Percentiles rank a stretch among this genome's conserved stretches.
Evolutionary conservation across 2,797 vertebrate genomes (phyloP).

Genomic region (Pseudochirops corinnae): DNA sequence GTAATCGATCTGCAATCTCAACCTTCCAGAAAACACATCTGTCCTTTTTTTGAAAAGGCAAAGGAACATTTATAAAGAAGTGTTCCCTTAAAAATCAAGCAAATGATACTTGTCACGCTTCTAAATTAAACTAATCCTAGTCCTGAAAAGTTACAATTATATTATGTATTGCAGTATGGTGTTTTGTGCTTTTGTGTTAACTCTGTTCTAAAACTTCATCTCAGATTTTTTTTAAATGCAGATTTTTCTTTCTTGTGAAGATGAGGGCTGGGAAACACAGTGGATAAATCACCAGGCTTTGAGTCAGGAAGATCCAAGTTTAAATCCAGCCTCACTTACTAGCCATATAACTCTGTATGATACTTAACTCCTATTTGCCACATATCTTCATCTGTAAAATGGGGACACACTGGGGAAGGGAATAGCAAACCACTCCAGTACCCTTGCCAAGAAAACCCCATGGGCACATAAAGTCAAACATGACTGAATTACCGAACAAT

Average conservation of each 20-base stretch:
- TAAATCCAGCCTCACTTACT: neutral
- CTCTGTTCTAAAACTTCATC: conserved; percentile 25
- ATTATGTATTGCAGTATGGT: neutral
- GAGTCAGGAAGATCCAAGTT: neutral
- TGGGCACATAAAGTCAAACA: neutral
- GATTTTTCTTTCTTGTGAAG: conserved; percentile 20
- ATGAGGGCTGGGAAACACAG: neutral
- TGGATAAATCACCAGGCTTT: neutral
- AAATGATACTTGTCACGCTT: neutral
- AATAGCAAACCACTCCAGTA: neutral
- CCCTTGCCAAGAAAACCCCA: neutral
- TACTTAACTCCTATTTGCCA: conserved; percentile 13
- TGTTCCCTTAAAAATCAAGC: conserved; percentile 25
- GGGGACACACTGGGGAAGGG: neutral
- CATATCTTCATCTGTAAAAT: neutral
- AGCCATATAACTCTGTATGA: neutral
- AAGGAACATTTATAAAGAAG: conserved; percentile 41
- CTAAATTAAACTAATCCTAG: conserved; percentile 36
- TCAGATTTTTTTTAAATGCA: neutral
- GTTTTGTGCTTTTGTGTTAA: neutral
- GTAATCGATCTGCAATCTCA: conserved; percentile 35
- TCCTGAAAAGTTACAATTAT: conserved; percentile 64
- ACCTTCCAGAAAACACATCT: conserved; percentile 25
- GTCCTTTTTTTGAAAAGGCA: conserved; percentile 31
- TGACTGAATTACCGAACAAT: neutral